Conservation (phyloP, 2,113 vertebrate genomes). For the Oceanodroma tethys region DNA sequence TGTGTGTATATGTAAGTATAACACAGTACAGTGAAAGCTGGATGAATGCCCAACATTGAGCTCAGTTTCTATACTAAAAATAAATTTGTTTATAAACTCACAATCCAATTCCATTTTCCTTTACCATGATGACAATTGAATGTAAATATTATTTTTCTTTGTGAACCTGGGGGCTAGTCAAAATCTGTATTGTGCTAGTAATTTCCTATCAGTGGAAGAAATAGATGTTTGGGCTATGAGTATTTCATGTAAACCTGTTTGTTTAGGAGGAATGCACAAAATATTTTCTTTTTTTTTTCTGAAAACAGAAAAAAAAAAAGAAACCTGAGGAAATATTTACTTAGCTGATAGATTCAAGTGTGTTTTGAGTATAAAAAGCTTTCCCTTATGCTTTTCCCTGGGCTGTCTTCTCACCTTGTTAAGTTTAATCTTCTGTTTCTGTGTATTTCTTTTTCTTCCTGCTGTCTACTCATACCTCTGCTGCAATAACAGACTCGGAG, state of each 20-base stretch:
- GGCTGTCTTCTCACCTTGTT: neutral
- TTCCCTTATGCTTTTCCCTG: neutral
- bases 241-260: neutral
- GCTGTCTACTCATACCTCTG: neutral
- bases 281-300: neutral
- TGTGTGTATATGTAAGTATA: neutral
- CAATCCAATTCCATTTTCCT: conserved; percentile 16
- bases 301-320: neutral
- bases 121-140: neutral
- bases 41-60: neutral
- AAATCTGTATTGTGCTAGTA: neutral
- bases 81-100: conserved; percentile 18
- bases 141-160: conserved; percentile 17
- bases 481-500: neutral
- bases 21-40: neutral
- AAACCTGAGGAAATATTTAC: neutral
- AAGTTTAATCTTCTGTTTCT: neutral
- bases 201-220: neutral
- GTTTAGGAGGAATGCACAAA: neutral
- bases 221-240: neutral
- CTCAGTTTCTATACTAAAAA: neutral
- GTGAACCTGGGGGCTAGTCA: neutral
- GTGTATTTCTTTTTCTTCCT: neutral
- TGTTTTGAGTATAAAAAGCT: neutral
- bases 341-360: neutral